These are phyloP conservation scores for Tamandua tetradactyla DNA, from an alignment of 2,797 vertebrate genomes.

Conservation along the genomic window DNA sequence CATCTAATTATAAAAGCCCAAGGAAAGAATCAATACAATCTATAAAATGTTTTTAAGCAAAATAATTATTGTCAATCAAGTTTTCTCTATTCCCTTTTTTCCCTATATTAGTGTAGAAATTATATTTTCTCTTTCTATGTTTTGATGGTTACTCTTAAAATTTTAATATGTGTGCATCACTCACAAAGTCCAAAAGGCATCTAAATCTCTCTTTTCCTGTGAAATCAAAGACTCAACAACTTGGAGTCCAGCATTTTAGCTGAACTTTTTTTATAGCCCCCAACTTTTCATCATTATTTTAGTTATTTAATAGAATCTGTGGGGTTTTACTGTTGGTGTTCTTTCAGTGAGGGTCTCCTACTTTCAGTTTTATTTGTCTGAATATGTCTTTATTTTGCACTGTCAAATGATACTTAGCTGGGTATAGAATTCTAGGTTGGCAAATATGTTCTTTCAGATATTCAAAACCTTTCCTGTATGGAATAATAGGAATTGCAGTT, in stretches of 20 bases:
- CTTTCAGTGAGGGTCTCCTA: background rate
- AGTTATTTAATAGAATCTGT: background rate
- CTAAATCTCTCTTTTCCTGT: accelerated
- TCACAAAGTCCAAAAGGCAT: background rate
- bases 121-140: background rate
- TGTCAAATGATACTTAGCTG: background rate
- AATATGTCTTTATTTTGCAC: background rate
- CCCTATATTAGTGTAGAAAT: background rate
- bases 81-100: background rate
- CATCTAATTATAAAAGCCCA: background rate
- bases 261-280: background rate
- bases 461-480: background rate
- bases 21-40: background rate
- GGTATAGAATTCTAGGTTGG: background rate
- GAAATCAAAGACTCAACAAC: background rate
- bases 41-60: background rate
- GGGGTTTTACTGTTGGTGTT: background rate
- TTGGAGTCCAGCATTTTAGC: background rate
- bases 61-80: background rate
- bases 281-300: background rate
- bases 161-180: background rate
- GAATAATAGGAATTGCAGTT: background rate
- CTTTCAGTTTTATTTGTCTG: background rate
- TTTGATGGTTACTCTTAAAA: background rate
- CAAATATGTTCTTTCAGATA: background rate